A percentile compares a stretch with the other conserved stretches of the same genome.
These are phyloP conservation scores for Metellina segmentata DNA, from an alignment of 2,888 invertebrate genomes.

Conservation along the genomic window DNA sequence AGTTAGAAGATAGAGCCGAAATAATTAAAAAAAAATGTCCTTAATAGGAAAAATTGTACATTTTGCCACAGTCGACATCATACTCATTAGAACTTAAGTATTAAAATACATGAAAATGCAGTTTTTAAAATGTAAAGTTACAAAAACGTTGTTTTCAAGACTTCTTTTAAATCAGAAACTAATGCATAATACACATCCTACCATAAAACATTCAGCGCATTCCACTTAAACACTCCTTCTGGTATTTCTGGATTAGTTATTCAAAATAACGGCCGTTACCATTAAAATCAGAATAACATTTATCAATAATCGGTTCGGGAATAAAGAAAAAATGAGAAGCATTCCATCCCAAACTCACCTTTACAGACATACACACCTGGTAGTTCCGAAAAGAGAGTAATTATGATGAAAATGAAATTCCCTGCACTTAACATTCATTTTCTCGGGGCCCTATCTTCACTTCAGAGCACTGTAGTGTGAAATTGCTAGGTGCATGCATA, in stretches of 20 bases:
- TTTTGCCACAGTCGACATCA: no score
- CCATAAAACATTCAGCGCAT: neutral
- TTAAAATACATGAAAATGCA: no score
- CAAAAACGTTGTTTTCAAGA: no score
- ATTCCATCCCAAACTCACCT: neutral
- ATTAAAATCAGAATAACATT: neutral
- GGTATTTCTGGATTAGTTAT: neutral
- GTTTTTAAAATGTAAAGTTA: no score
- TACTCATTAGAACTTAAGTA: no score
- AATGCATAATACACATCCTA: no score
- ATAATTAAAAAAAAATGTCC: no score
- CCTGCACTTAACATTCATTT: slow-evolving; percentile 52
- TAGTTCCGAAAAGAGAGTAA: neutral
- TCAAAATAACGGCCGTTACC: neutral
- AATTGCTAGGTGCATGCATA: slow-evolving; percentile 65
- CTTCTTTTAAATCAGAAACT: no score
- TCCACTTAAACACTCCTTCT: neutral
- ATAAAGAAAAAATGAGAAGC: neutral
- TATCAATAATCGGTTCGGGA: neutral
- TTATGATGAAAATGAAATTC: slow-evolving; percentile 35
- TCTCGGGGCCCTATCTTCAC: neutral
- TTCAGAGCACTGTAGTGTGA: slow-evolving; percentile 50
- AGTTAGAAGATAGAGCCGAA: no score
- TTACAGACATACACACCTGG: neutral
- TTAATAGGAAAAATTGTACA: no score